These are phyloP conservation scores for Leucophenga montana DNA, from an alignment of 2,888 invertebrate genomes.

Conservation along the genomic window DNA sequence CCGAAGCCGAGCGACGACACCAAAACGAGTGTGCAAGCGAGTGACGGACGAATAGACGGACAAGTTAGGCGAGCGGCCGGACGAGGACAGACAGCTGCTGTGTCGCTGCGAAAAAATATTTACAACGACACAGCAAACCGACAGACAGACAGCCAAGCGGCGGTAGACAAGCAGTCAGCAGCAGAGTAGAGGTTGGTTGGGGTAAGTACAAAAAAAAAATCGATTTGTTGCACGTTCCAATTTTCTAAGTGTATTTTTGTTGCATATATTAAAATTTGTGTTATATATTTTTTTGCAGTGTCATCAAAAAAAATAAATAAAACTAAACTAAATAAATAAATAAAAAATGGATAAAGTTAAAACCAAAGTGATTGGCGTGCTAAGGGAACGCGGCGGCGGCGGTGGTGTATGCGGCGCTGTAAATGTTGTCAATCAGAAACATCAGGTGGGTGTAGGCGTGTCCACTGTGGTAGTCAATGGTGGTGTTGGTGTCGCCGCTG, in stretches of 20 bases:
- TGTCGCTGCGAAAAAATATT: slow-evolving; percentile 12
- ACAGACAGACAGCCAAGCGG: background rate
- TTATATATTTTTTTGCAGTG: too few species aligned
- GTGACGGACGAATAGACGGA: background rate
- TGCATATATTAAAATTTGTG: background rate
- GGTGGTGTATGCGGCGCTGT: slow-evolving; percentile 50
- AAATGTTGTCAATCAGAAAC: slow-evolving; percentile 60
- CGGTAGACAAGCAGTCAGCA: too few species aligned
- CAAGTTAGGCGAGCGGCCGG: too few species aligned
- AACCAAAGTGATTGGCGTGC: slow-evolving; percentile 69
- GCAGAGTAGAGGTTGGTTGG: too few species aligned
- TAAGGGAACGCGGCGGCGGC: slow-evolving; percentile 65
- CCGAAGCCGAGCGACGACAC: background rate
- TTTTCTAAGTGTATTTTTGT: slow-evolving; percentile 29
- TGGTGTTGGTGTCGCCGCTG: slow-evolving; percentile 41
- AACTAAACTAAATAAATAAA: too few species aligned
- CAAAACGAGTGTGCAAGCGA: background rate
- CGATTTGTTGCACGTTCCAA: slow-evolving; percentile 54
- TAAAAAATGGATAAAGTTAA: slow-evolving; percentile 68
- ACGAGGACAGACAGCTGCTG: background rate
- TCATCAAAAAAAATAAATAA: background rate
- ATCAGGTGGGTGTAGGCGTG: slow-evolving; percentile 55
- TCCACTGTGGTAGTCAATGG: slow-evolving; percentile 32
- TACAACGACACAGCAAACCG: slow-evolving; percentile 2
- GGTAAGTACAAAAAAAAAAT: slow-evolving; percentile 30